Evolutionary conservation across 2,797 vertebrate species (phyloP).

Genomic region (Macropodus opercularis): DNA sequence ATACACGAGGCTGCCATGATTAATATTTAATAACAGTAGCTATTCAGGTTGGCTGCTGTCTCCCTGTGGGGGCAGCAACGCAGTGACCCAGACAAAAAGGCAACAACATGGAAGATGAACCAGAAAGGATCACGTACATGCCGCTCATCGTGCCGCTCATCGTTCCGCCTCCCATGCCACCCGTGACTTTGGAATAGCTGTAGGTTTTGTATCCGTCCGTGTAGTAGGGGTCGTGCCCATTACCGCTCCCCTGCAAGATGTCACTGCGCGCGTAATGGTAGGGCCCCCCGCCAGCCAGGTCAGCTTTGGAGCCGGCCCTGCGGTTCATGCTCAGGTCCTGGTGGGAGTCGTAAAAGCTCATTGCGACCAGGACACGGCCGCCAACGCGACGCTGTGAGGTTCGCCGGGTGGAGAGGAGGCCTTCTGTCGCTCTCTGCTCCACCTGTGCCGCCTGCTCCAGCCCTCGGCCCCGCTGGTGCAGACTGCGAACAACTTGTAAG

Average conservation of each 20-base stretch:
- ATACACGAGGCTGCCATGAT: conserved; percentile 1
- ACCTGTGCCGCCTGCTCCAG: conserved; percentile 14
- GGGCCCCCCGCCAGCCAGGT: conserved; percentile 37
- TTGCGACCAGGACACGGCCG: conserved; percentile 10
- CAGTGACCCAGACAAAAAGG: background rate
- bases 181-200: conserved; percentile 39
- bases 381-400: background rate
- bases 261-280: conserved; percentile 65
- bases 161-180: background rate
- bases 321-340: conserved; percentile 44
- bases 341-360: conserved; percentile 72
- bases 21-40: conserved; percentile 45
- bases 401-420: conserved; percentile 2
- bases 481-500: conserved; percentile 26
- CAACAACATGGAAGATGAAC: background rate
- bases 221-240: conserved; percentile 60
- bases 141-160: conserved; percentile 8
- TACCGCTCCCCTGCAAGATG: conserved; percentile 55
- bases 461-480: conserved; percentile 9
- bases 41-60: background rate
- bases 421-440: conserved; percentile 1
- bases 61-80: background rate
- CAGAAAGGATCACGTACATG: conserved; percentile 24
- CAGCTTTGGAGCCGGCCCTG: conserved; percentile 54
- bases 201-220: conserved; percentile 59